Conservation (phyloP, 1,140 invertebrate species). For the Wiebesia pumilae region DNA sequence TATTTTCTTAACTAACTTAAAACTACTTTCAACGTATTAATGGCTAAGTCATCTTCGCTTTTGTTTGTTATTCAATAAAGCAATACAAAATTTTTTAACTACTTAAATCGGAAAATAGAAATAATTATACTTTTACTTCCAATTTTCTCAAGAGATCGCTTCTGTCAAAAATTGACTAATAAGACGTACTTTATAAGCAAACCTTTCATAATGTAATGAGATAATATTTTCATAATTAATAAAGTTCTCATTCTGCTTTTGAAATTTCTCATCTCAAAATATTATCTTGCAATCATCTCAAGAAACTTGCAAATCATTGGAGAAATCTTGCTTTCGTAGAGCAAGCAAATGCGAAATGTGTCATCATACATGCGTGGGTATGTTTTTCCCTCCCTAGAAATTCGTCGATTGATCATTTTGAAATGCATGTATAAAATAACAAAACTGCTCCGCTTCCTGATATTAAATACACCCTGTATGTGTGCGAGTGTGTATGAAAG, state of each 20-base stretch:
- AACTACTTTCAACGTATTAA: too few relatives aligned
- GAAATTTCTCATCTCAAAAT: constrained; percentile 12
- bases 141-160: neutral
- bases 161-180: constrained; percentile 10
- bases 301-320: constrained; percentile 30
- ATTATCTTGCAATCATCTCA: too few relatives aligned
- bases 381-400: neutral
- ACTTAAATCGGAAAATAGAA: neutral
- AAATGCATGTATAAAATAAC: constrained; percentile 15
- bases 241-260: constrained; percentile 39
- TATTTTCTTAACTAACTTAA: too few relatives aligned
- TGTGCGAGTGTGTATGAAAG: neutral
- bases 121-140: neutral
- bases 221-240: constrained; percentile 33
- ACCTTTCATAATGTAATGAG: neutral
- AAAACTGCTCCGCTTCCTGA: too few relatives aligned
- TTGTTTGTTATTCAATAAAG: too few relatives aligned
- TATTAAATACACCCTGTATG: neutral
- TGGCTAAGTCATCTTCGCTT: too few relatives aligned
- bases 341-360: too few relatives aligned
- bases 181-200: constrained; percentile 3
- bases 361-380: too few relatives aligned
- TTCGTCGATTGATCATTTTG: constrained; percentile 31
- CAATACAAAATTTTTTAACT: too few relatives aligned
- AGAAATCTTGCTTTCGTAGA: neutral